A percentile compares a stretch with the other conserved stretches of the same genome.
phyloP scores from a whole-genome alignment of 2,113 vertebrate species.

The Bettongia penicillata region DNA sequence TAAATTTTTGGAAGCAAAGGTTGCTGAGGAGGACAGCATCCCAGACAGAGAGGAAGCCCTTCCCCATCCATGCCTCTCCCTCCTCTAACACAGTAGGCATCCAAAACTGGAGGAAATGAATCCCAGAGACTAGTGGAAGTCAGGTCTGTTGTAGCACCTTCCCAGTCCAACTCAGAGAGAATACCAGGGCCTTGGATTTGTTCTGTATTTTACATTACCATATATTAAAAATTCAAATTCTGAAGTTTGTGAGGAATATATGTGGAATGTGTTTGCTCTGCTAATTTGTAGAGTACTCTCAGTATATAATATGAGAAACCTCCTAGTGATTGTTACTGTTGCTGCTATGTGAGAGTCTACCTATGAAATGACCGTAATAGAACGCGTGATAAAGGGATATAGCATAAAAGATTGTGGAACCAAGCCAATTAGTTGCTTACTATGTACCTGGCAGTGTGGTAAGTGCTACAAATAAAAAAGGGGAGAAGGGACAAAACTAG shows the following conservation, averaged over 20 bases:
- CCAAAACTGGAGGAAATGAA: not conserved
- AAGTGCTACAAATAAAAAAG: not conserved
- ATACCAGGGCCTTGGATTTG: not conserved
- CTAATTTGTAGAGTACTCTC: not conserved
- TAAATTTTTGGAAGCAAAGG: not conserved
- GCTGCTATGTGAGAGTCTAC: not conserved
- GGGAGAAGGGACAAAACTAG: not conserved
- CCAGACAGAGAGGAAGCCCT: not conserved
- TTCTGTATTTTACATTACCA: not conserved
- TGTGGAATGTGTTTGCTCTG: not conserved
- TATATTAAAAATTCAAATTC: not conserved
- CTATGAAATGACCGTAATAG: not conserved
- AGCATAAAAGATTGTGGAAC: not conserved
- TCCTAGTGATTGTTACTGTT: not conserved
- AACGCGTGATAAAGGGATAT: not conserved
- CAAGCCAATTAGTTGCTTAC: not conserved
- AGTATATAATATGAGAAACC: not conserved
- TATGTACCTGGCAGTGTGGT: not conserved
- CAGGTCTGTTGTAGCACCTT: not conserved
- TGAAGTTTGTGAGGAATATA: not conserved
- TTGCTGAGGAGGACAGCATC: constrained; percentile 6
- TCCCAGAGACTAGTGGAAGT: not conserved
- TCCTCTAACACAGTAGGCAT: not conserved
- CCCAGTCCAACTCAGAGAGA: not conserved
- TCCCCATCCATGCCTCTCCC: too few species aligned